Conservation (phyloP, 2,888 invertebrate species). For the Hydrotaea diabolus region DNA sequence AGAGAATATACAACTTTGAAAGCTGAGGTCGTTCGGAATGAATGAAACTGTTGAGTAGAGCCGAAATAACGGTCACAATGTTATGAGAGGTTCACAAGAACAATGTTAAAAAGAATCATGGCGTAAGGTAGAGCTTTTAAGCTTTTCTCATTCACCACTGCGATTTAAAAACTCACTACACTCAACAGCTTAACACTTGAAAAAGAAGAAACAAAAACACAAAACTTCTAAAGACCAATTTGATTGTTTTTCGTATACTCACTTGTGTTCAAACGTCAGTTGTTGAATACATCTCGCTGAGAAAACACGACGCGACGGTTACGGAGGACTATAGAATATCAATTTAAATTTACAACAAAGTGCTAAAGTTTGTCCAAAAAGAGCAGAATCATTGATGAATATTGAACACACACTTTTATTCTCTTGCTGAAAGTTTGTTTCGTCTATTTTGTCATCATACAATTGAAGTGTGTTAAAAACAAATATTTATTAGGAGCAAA, state of each 20-base stretch:
- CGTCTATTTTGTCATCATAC: not conserved
- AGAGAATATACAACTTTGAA: not conserved
- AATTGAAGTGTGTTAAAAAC: slow-evolving; percentile 20
- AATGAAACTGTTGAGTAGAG: not conserved
- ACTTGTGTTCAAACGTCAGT: slow-evolving; percentile 52
- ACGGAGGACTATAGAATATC: not conserved
- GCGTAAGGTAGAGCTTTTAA: slow-evolving; percentile 18
- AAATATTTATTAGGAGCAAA: slow-evolving; percentile 31
- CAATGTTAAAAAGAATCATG: not conserved
- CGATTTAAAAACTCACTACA: slow-evolving; percentile 49
- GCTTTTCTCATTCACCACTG: slow-evolving; percentile 43
- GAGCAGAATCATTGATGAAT: slow-evolving; percentile 36
- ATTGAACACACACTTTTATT: slow-evolving; percentile 33
- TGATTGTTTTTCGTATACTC: slow-evolving; percentile 53
- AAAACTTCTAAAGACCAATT: slow-evolving; percentile 50
- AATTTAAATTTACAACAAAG: no score
- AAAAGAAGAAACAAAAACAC: slow-evolving; percentile 38
- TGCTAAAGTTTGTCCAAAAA: slow-evolving; percentile 23
- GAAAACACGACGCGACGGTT: slow-evolving; percentile 50
- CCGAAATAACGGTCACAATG: slow-evolving; percentile 54
- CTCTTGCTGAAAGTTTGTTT: slow-evolving; percentile 7
- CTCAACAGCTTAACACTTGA: no score
- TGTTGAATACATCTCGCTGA: slow-evolving; percentile 55
- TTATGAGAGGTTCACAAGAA: slow-evolving; percentile 44
- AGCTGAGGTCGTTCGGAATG: not conserved